Conservation (phyloP, 2,888 invertebrate genomes). For the Pelosia muscerda region DNA sequence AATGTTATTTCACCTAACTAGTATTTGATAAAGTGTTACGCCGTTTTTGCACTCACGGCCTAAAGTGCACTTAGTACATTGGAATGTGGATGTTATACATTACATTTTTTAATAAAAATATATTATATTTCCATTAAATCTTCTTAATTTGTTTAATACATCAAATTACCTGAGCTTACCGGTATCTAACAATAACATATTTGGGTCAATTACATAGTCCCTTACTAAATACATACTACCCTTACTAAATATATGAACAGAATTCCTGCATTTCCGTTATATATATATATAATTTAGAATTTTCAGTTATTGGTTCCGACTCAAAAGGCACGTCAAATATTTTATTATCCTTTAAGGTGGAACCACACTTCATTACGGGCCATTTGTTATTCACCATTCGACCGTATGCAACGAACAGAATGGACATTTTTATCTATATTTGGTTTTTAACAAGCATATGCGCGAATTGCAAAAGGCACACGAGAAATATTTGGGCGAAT, state of each 20-base stretch:
- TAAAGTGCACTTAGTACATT: constrained; percentile 40
- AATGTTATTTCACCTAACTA: neutral
- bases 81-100: constrained; percentile 53
- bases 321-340: constrained; percentile 47
- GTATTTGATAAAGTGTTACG: neutral
- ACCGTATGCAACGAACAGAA: no score
- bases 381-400: no score
- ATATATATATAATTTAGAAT: constrained; percentile 20
- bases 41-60: neutral
- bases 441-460: no score
- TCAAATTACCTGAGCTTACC: neutral
- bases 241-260: neutral
- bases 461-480: no score
- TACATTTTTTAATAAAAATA: constrained; percentile 39
- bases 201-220: neutral
- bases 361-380: no score
- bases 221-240: neutral
- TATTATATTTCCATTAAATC: constrained; percentile 11
- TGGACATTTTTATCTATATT: no score
- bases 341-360: constrained; percentile 18
- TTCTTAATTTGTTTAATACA: neutral
- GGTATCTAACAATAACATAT: neutral
- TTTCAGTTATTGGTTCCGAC: constrained; percentile 10
- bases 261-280: constrained; percentile 1
- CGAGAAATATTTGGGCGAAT: no score